phyloP scores from a whole-genome alignment of 2,797 vertebrate species.

The Sphaeramia orbicularis region DNA sequence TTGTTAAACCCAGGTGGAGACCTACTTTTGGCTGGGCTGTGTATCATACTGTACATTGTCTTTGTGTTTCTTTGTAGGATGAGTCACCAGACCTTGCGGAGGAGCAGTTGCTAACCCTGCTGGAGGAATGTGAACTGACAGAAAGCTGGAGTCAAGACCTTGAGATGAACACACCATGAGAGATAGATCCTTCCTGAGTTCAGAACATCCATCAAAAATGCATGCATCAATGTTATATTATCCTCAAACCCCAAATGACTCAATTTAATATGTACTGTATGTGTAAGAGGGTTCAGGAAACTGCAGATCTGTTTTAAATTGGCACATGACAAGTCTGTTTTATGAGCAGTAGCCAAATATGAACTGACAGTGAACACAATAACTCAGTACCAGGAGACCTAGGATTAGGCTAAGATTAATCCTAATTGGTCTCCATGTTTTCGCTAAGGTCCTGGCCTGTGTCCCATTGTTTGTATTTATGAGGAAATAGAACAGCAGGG shows the following conservation, averaged over 20 bases:
- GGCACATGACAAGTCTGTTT: not conserved
- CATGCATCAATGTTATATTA: too few relatives aligned
- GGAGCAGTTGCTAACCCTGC: slow-evolving; percentile 87
- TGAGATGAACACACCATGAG: slow-evolving; percentile 34
- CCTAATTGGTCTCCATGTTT: slow-evolving; percentile 26
- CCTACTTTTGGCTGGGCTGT: too few relatives aligned
- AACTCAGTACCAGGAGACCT: not conserved
- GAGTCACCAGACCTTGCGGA: slow-evolving; percentile 80
- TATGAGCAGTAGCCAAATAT: not conserved
- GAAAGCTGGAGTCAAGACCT: slow-evolving; percentile 69
- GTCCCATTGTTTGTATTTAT: slow-evolving; percentile 54
- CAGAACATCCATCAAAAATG: too few relatives aligned
- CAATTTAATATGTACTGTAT: too few relatives aligned
- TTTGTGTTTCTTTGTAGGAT: slow-evolving; percentile 70
- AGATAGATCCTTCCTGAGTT: too few relatives aligned
- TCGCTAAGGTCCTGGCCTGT: slow-evolving; percentile 13
- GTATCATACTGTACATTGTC: not conserved
- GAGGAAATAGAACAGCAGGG: slow-evolving; percentile 55
- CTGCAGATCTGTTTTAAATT: too few relatives aligned
- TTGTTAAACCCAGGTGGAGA: too few relatives aligned
- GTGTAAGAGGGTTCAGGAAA: too few relatives aligned
- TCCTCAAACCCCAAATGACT: not conserved
- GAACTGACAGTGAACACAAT: not conserved
- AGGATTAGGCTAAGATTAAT: not conserved
- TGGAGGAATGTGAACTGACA: slow-evolving; percentile 86